phyloP scores from a whole-genome alignment of 2,113 vertebrate species.

The Ctenomys sociabilis region DNA sequence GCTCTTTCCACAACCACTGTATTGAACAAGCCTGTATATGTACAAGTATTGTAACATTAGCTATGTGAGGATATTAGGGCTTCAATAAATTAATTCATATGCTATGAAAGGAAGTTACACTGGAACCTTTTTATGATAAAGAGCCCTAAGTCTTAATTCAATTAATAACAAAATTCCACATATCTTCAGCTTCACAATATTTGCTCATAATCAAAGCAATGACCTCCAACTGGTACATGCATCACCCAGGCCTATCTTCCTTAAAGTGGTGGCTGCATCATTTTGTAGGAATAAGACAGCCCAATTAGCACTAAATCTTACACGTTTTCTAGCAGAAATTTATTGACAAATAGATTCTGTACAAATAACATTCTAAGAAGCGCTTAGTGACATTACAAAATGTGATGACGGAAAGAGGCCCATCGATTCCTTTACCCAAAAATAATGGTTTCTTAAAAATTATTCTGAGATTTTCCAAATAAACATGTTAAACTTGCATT shows the following conservation, averaged over 20 bases:
- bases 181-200: constrained; percentile 5
- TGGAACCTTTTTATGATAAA: neutral
- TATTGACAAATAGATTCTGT: constrained; percentile 21
- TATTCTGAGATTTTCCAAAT: neutral
- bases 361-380: neutral
- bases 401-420: neutral
- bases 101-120: neutral
- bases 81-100: constrained; percentile 5
- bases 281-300: neutral
- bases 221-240: neutral
- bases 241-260: neutral
- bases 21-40: no score
- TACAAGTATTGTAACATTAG: neutral
- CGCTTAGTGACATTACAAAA: neutral
- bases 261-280: neutral
- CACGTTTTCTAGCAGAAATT: neutral
- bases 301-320: neutral
- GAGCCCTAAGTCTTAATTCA: neutral
- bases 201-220: neutral
- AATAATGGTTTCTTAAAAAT: neutral
- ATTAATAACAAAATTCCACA: neutral
- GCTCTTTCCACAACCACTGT: neutral
- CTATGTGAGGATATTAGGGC: neutral
- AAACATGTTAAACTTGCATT: constrained; percentile 9
- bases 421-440: constrained; percentile 7